Percentiles rank a stretch among this genome's conserved stretches.
phyloP scores from a whole-genome alignment of 1,140 invertebrate genomes.

The Laodelphax striatellus region DNA sequence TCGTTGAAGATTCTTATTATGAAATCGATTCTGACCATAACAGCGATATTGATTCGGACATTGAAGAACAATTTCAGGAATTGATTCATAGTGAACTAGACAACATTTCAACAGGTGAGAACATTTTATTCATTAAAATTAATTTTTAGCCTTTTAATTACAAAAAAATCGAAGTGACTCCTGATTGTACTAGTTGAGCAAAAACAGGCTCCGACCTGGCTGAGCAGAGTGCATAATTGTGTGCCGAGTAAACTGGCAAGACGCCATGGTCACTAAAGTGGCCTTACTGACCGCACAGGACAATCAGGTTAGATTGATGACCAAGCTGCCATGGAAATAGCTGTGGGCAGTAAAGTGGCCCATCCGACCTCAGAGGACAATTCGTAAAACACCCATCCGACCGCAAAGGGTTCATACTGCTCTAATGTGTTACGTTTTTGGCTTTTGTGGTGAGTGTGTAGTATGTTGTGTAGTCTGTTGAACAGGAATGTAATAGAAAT shows the following conservation, averaged over 20 bases:
- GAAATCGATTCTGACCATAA: slow-evolving; percentile 2
- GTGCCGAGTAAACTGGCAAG: not conserved
- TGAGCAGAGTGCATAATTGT: not conserved
- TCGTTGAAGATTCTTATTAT: not conserved
- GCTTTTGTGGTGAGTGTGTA: too few species aligned
- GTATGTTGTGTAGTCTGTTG: too few species aligned
- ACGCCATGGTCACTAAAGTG: not conserved
- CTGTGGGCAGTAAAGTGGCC: not conserved
- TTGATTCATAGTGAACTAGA: not conserved
- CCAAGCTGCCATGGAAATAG: not conserved
- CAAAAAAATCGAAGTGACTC: not conserved
- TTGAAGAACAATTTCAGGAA: not conserved
- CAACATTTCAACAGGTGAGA: not conserved
- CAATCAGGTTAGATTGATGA: not conserved
- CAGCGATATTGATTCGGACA: slow-evolving; percentile 2
- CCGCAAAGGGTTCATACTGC: not conserved
- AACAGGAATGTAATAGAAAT: too few species aligned
- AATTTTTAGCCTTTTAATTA: not conserved
- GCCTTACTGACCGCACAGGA: not conserved
- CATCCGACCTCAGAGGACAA: not conserved
- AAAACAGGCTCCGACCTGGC: not conserved
- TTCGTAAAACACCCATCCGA: not conserved
- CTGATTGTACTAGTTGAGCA: not conserved
- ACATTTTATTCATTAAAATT: not conserved
- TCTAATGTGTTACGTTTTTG: too few species aligned